phyloP scores from a whole-genome alignment of 2,113 vertebrate species.

The Semnornis frantzii region DNA sequence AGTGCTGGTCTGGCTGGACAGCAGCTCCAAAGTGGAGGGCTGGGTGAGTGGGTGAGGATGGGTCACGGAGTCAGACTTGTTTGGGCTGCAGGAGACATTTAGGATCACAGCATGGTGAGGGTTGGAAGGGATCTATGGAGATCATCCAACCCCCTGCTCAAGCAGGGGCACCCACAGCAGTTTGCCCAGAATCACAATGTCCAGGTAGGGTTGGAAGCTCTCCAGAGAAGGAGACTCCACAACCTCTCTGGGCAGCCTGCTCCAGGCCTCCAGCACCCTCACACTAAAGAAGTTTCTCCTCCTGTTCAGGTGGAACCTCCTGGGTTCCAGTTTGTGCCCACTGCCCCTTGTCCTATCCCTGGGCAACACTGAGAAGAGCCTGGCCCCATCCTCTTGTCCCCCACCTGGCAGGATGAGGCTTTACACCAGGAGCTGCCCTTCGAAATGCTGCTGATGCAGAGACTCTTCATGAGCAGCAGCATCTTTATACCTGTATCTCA shows the following conservation, averaged over 20 bases:
- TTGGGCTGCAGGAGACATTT: too few species aligned
- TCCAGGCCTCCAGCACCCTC: not conserved
- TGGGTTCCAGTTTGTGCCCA: too few species aligned
- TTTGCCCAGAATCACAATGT: not conserved
- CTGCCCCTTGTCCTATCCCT: too few species aligned
- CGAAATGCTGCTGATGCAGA: not conserved
- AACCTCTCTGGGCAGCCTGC: not conserved
- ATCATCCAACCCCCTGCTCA: not conserved
- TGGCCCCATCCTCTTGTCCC: not conserved
- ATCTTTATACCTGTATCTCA: not conserved
- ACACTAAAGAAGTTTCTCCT: not conserved
- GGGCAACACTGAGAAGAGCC: not conserved
- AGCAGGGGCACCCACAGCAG: not conserved
- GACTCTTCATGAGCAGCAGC: not conserved
- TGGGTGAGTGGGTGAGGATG: accelerated
- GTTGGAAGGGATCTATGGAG: not conserved
- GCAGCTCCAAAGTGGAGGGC: not conserved
- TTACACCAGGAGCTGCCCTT: not conserved
- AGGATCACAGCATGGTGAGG: not conserved
- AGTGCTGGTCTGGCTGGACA: not conserved
- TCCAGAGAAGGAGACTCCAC: not conserved
- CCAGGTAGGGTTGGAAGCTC: not conserved
- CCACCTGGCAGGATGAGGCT: not conserved
- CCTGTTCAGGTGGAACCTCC: not conserved
- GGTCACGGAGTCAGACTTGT: too few species aligned